Percentiles rank a stretch among this genome's conserved stretches.
These are phyloP conservation scores for Cordilura impudica DNA, from an alignment of 2,888 invertebrate species.

Conservation along the genomic window DNA sequence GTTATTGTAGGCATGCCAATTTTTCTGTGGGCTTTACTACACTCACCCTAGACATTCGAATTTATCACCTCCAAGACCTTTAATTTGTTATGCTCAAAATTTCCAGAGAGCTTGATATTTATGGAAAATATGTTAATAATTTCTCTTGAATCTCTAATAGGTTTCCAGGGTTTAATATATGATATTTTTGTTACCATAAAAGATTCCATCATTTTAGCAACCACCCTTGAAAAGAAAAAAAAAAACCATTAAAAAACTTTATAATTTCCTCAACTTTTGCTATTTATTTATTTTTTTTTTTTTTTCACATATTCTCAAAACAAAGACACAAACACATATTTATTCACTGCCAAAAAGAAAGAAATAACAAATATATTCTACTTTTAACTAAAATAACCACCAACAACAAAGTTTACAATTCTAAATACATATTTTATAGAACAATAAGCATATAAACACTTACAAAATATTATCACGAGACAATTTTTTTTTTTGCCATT, in stretches of 20 bases:
- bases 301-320: slow-evolving; percentile 17
- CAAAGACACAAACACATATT: background rate
- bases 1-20: too few relatives aligned
- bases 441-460: slow-evolving; percentile 57
- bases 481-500: slow-evolving; percentile 27
- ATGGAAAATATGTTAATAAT: too few relatives aligned
- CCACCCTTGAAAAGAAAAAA: slow-evolving; percentile 14
- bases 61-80: too few relatives aligned
- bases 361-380: slow-evolving; percentile 22
- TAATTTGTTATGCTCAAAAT: too few relatives aligned
- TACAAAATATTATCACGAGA: slow-evolving; percentile 51
- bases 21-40: too few relatives aligned
- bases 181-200: background rate
- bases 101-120: too few relatives aligned
- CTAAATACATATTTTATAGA: slow-evolving; percentile 38
- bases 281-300: slow-evolving; percentile 30
- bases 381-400: slow-evolving; percentile 17
- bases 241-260: slow-evolving; percentile 39
- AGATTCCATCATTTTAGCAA: slow-evolving; percentile 2
- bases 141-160: too few relatives aligned
- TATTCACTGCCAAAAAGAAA: background rate
- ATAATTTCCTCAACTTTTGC: slow-evolving; percentile 18
- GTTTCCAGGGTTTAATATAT: background rate
- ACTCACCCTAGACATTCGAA: too few relatives aligned
- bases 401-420: slow-evolving; percentile 49